Conservation (phyloP, 2,113 vertebrate genomes). For the Salminus brasiliensis region DNA sequence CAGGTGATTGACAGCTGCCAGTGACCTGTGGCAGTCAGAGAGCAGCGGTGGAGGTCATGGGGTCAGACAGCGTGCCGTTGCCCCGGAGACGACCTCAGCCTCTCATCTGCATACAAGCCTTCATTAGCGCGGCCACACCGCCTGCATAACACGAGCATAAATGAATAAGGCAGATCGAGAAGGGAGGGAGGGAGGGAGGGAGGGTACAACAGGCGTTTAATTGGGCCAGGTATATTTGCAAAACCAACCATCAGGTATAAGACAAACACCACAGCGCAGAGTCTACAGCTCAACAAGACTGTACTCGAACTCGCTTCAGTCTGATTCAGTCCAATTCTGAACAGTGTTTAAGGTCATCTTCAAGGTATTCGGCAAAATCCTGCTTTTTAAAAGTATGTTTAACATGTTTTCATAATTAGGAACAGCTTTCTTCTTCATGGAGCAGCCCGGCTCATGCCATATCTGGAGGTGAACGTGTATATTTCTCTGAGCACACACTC, state of each 20-base stretch:
- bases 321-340: not conserved
- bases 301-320: not conserved
- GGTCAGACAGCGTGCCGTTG: conserved; percentile 68
- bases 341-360: not conserved
- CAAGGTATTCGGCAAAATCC: not conserved
- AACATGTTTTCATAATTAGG: conserved; percentile 14
- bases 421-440: not conserved
- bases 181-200: too few relatives aligned
- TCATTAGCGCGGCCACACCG: conserved; percentile 78
- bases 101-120: conserved; percentile 81
- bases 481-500: conserved; percentile 22
- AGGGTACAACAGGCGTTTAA: conserved; percentile 54
- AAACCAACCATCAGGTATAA: not conserved
- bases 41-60: conserved; percentile 71
- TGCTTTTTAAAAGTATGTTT: not conserved
- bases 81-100: conserved; percentile 76
- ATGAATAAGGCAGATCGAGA: conserved; percentile 75
- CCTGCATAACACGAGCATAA: conserved; percentile 80
- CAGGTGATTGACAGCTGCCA: conserved; percentile 80
- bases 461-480: conserved; percentile 30
- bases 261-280: conserved; percentile 15
- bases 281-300: not conserved
- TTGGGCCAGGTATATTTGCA: conserved; percentile 44
- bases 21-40: conserved; percentile 79
- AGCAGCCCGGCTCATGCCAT: not conserved